Conservation (phyloP, 2,113 vertebrate genomes). For the Cichladusa arquata region DNA sequence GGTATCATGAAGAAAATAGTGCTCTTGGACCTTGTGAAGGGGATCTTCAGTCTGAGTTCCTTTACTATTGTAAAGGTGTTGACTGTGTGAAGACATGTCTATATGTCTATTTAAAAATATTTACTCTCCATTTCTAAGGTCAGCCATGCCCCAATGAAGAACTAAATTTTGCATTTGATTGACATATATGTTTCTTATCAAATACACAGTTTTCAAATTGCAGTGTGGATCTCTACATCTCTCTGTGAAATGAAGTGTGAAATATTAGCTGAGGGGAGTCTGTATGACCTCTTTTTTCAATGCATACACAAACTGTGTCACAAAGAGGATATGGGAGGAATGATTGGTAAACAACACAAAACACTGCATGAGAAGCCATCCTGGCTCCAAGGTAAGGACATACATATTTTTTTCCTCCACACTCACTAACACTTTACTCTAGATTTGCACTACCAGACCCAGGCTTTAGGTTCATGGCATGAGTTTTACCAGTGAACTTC, state of each 20-base stretch:
- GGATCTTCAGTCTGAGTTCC: neutral
- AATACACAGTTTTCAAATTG: neutral
- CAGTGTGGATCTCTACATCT: neutral
- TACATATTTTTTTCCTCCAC: neutral
- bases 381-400: neutral
- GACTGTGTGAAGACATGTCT: neutral
- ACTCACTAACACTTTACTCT: neutral
- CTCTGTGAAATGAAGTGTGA: neutral
- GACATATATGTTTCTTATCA: neutral
- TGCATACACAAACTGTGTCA: neutral
- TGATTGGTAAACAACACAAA: neutral
- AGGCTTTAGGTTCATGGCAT: neutral
- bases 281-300: neutral
- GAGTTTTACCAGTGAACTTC: neutral
- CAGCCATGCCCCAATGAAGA: neutral
- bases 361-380: neutral
- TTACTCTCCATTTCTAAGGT: neutral
- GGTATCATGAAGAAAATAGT: neutral
- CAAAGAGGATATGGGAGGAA: neutral
- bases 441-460: neutral
- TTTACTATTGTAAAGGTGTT: neutral
- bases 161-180: neutral
- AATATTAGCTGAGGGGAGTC: neutral
- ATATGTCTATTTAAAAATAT: neutral
- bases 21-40: neutral